phyloP scores from a whole-genome alignment of 2,113 vertebrate species.

The Entelurus aequoreus region DNA sequence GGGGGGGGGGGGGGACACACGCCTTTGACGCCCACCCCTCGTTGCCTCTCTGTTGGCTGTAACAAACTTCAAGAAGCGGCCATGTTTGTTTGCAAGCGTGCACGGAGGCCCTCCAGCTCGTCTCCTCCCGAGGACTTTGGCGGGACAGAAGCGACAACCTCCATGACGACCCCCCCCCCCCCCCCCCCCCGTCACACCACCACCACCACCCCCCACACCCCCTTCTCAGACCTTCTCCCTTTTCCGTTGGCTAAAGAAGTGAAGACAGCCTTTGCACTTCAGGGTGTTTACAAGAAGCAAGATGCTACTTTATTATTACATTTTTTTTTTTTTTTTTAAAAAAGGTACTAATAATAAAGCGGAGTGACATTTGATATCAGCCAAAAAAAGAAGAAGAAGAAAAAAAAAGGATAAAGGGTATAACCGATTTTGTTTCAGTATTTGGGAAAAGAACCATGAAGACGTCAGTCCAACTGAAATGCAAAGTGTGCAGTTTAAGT shows the following conservation, averaged over 20 bases:
- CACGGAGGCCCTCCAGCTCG: slow-evolving; percentile 66
- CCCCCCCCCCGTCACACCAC: too few relatives aligned
- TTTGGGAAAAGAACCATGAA: slow-evolving; percentile 71
- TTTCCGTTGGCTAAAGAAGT: slow-evolving; percentile 72
- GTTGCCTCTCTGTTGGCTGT: neutral
- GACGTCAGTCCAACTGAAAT: slow-evolving; percentile 83
- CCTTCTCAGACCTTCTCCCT: slow-evolving; percentile 55
- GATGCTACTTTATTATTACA: slow-evolving; percentile 71
- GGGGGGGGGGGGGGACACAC: slow-evolving; percentile 33
- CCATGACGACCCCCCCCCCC: slow-evolving; percentile 17
- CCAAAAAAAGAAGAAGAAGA: slow-evolving; percentile 7
- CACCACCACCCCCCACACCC: slow-evolving; percentile 41
- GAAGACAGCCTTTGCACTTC: slow-evolving; percentile 77
- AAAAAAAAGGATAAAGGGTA: slow-evolving; percentile 64
- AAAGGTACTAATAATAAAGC: neutral
- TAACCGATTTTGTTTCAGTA: slow-evolving; percentile 55
- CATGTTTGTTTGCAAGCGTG: slow-evolving; percentile 73
- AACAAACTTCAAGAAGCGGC: slow-evolving; percentile 60
- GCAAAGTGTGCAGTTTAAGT: slow-evolving; percentile 91
- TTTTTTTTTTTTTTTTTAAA: slow-evolving; percentile 11
- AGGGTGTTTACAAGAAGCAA: slow-evolving; percentile 74
- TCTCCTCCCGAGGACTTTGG: slow-evolving; percentile 52
- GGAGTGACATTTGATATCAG: slow-evolving; percentile 50
- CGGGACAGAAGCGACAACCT: slow-evolving; percentile 53
- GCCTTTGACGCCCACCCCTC: slow-evolving; percentile 25